Base-by-base conservation (phyloP, 2,888 invertebrate species). In the Drosophila anomelani region DNA sequence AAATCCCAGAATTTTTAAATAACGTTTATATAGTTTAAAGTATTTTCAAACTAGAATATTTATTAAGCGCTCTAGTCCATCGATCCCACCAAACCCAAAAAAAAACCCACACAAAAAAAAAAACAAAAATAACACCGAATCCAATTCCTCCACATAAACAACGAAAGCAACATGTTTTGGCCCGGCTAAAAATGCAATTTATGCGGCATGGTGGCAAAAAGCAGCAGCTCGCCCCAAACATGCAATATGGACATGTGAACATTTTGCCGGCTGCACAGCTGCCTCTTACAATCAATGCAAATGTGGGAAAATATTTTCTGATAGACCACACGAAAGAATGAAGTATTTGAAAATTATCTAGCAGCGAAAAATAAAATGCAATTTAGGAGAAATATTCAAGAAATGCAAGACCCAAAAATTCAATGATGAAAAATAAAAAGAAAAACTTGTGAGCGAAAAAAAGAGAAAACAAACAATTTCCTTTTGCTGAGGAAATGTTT, bases 191-290 rank as follows among this genome's bases (percentile, higher is more conserved):
- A 59, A 61, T 62, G 79, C 81, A 75, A 79, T 79, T 81, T 85
- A 81, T 77, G 79, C 77, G 77, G 75, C 70, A 77, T 62, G 55
- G 66, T 66, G 69, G 57, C 62, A 57, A 56, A 53, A 74, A 41
- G 36, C 26, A 53, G 47, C 53, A 55, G 44, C 43, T 20, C 20
- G 23, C 44, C 23, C 13, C 13, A 59, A 69, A 80, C 79, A 80
- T 73, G 77, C 81, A 68, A 64, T 57, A 51, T 71, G 59, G 78
- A 77, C 77, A 81, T 83, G 79, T 76, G 74, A 81, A 80, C 56
- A 61, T 58, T 71, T 79, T 77, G 66, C 39, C 51, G 49, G 61
- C 81, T 46, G 44, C 26, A 23, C 74, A 67, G 64, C 62, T 64
- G 38, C 67, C 67, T 47, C 10, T 10, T 66, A 47, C 47, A 68